Percentiles rank a stretch among this genome's conserved stretches.
These are phyloP conservation scores for Acholoe squamosa DNA, from an alignment of 2,888 invertebrate species.

Conservation along the genomic window DNA sequence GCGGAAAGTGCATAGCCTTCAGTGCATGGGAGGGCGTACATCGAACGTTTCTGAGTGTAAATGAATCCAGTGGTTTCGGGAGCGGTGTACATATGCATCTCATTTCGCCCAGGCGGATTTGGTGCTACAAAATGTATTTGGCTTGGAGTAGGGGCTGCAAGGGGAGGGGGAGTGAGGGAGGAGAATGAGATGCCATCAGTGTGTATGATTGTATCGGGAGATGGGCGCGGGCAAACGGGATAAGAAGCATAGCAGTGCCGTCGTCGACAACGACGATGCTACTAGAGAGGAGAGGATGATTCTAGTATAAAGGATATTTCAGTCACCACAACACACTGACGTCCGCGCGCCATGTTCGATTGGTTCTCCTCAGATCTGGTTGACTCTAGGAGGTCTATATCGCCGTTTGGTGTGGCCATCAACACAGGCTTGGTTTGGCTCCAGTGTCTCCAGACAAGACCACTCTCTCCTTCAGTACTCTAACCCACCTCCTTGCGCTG, in stretches of 20 bases:
- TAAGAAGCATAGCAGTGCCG: not conserved
- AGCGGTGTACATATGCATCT: constrained; percentile 15
- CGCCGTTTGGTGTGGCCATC: not conserved
- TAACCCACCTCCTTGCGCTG: not conserved
- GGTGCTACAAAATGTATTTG: not conserved
- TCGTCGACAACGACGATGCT: not conserved
- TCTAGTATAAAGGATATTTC: too few species aligned
- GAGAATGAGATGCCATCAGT: constrained; percentile 6
- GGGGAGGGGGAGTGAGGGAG: not conserved
- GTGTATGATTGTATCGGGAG: constrained; percentile 10
- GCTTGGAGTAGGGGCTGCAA: not conserved
- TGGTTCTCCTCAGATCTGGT: constrained; percentile 46
- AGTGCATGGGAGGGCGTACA: not conserved
- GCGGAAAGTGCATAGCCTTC: not conserved
- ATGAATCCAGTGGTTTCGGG: not conserved
- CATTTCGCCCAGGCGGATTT: not conserved
- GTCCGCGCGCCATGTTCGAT: constrained; percentile 29
- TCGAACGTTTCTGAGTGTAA: not conserved
- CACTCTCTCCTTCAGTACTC: not conserved
- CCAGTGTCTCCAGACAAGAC: not conserved
- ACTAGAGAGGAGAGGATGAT: not conserved
- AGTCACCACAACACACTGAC: not conserved
- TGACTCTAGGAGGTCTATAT: constrained; percentile 38
- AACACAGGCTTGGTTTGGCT: not conserved
- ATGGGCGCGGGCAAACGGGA: not conserved